Conservation (phyloP, 2,113 vertebrate species). For the Otus sunia region DNA sequence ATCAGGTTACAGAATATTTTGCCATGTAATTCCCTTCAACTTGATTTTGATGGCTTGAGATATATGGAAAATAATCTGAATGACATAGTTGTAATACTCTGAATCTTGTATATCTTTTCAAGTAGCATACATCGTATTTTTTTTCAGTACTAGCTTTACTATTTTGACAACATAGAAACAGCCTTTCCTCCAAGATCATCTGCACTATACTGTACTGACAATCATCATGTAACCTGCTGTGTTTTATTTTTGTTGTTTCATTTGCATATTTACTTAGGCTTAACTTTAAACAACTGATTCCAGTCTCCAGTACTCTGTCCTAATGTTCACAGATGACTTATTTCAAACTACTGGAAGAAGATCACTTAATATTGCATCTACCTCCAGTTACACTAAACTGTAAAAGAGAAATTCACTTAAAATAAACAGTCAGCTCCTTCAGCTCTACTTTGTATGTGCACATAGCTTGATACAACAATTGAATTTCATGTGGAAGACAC, state of each 20-base stretch:
- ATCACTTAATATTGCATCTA: conserved; percentile 68
- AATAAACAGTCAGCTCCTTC: conserved; percentile 76
- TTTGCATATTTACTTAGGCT: conserved; percentile 64
- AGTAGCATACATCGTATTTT: not conserved
- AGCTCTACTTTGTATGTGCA: not conserved
- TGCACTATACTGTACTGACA: conserved; percentile 69
- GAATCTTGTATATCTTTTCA: not conserved
- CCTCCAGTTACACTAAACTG: conserved; percentile 76
- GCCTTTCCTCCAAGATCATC: not conserved
- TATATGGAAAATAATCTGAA: not conserved
- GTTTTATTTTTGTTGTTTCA: conserved; percentile 47
- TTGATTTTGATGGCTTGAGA: not conserved
- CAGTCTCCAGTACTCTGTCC: not conserved
- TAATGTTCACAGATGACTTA: not conserved
- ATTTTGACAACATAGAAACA: conserved; percentile 5
- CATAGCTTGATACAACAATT: not conserved
- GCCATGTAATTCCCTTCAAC: not conserved
- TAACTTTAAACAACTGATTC: not conserved
- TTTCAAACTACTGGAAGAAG: conserved; percentile 43
- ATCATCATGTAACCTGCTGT: conserved; percentile 56
- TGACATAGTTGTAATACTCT: not conserved
- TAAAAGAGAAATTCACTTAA: conserved; percentile 64
- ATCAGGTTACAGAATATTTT: not conserved
- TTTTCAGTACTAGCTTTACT: conserved; percentile 10
- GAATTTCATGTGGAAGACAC: not conserved